Percentiles rank a stretch among this genome's conserved stretches.
phyloP scores from a whole-genome alignment of 2,797 vertebrate species.

The Rhinophrynus dorsalis region DNA sequence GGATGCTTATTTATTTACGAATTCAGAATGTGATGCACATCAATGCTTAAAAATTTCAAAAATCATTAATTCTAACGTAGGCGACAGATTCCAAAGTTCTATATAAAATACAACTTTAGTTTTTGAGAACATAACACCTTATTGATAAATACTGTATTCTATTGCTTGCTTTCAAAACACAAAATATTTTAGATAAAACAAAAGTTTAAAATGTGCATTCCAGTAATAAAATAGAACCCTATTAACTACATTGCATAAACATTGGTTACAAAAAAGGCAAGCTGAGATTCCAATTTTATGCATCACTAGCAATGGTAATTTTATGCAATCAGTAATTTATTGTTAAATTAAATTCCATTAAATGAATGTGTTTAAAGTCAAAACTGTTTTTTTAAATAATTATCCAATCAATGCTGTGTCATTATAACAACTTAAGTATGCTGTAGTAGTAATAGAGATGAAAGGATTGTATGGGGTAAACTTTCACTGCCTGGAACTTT shows the following conservation, averaged over 20 bases:
- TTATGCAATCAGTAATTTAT: constrained; percentile 62
- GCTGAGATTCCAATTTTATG: constrained; percentile 66
- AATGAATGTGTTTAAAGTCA: constrained; percentile 66
- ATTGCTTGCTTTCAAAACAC: constrained; percentile 47
- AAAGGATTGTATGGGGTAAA: too few relatives aligned
- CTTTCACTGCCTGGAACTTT: too few relatives aligned
- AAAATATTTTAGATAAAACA: too few relatives aligned
- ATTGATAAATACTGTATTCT: too few relatives aligned
- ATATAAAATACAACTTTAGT: too few relatives aligned
- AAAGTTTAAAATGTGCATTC: constrained; percentile 37
- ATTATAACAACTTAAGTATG: constrained; percentile 53
- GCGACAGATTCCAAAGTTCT: too few relatives aligned
- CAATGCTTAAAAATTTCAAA: too few relatives aligned
- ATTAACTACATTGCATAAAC: constrained; percentile 49
- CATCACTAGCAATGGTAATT: constrained; percentile 61
- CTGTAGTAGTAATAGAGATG: too few relatives aligned
- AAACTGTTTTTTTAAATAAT: constrained; percentile 59
- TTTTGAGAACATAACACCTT: too few relatives aligned
- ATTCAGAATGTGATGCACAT: too few relatives aligned
- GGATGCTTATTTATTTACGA: too few relatives aligned
- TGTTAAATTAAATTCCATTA: constrained; percentile 66
- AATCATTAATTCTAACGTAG: too few relatives aligned
- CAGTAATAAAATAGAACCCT: constrained; percentile 38
- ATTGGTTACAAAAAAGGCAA: constrained; percentile 52
- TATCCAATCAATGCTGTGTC: constrained; percentile 58